These are phyloP conservation scores for Madoqua kirkii DNA, from an alignment of 2,113 vertebrate species.

Conservation along the genomic window DNA sequence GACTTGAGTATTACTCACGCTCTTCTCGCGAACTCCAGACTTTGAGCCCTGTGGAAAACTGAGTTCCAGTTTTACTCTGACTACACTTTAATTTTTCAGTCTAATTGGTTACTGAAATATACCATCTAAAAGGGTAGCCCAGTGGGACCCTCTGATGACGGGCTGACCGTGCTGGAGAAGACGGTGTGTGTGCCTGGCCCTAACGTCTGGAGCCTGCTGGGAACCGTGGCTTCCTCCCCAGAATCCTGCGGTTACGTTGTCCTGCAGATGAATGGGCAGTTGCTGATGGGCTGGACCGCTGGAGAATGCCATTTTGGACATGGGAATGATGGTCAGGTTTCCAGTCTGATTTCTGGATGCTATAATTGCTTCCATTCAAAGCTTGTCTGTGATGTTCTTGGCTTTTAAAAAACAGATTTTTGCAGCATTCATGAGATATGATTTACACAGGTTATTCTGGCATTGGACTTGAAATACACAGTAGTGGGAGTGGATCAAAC, in stretches of 20 bases:
- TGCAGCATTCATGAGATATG: not conserved
- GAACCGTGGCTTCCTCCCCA: not conserved
- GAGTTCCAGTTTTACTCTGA: not conserved
- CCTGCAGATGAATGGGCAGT: fast-evolving
- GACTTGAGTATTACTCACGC: not conserved
- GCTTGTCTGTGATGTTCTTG: not conserved
- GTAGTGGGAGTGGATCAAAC: not conserved
- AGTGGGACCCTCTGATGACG: fast-evolving
- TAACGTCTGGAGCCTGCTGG: fast-evolving
- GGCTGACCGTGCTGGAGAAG: fast-evolving
- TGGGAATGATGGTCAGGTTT: not conserved
- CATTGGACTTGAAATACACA: not conserved
- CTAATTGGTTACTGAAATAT: not conserved
- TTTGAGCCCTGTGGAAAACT: not conserved
- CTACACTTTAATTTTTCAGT: not conserved
- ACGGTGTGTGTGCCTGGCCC: fast-evolving
- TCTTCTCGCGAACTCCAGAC: not conserved
- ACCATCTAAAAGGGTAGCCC: not conserved
- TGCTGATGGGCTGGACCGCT: fast-evolving
- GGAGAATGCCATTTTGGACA: not conserved
- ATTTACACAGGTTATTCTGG: not conserved
- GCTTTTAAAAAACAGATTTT: not conserved
- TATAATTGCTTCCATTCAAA: not conserved
- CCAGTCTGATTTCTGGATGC: not conserved
- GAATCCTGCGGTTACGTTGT: fast-evolving